Evolutionary conservation across 2,113 vertebrate genomes (phyloP).

Genomic region (Cygnus buccinator): DNA sequence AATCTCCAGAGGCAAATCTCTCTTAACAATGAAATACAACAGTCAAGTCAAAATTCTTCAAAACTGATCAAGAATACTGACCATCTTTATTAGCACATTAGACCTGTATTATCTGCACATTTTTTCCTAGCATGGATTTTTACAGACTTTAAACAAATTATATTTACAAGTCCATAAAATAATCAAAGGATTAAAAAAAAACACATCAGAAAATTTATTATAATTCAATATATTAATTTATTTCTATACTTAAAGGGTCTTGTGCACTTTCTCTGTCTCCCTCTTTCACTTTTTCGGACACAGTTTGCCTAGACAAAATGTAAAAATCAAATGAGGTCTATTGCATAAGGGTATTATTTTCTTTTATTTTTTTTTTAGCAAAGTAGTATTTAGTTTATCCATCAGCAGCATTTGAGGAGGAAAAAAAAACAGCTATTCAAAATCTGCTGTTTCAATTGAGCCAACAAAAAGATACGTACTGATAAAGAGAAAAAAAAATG

Average conservation of each 20-base stretch:
- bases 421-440: background rate
- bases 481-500: background rate
- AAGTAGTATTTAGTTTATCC: slow-evolving; percentile 42
- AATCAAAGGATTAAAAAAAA: background rate
- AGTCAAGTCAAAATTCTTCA: background rate
- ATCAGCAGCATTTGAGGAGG: slow-evolving; percentile 26
- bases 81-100: background rate
- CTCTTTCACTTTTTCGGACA: slow-evolving; percentile 13
- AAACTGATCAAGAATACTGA: background rate
- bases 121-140: background rate
- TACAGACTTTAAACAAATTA: background rate
- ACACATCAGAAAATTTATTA: background rate
- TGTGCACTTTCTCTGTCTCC: background rate
- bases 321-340: slow-evolving; percentile 55
- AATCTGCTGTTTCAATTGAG: background rate
- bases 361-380: background rate
- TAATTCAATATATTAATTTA: slow-evolving; percentile 37
- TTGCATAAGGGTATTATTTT: slow-evolving; percentile 56
- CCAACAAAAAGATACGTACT: background rate
- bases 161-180: background rate
- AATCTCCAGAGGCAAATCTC: background rate
- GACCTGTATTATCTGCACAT: background rate
- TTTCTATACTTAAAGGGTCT: background rate
- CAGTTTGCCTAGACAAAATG: slow-evolving; percentile 16
- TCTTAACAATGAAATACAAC: background rate